Evolutionary conservation across 2,113 vertebrate genomes (phyloP).

Genomic region (Leucopternis melanops): DNA sequence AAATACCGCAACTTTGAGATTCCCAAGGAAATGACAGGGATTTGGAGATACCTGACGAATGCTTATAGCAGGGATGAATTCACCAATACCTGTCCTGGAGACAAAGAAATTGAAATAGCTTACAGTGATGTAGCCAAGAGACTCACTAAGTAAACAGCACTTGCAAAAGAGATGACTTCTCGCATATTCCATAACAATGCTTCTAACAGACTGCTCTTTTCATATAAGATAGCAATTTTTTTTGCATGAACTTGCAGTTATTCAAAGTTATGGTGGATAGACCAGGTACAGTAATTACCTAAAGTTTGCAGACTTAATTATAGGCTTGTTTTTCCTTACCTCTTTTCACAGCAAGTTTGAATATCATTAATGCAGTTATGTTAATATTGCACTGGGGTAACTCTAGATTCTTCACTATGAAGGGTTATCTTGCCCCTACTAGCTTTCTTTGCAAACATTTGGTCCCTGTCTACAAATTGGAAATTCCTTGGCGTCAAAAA

Average conservation of each 20-base stretch:
- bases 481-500: no score
- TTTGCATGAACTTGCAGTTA: slow-evolving; percentile 72
- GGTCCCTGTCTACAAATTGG: not conserved
- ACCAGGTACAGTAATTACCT: slow-evolving; percentile 65
- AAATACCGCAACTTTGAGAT: slow-evolving; percentile 96
- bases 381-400: not conserved
- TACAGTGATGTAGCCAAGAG: slow-evolving; percentile 96
- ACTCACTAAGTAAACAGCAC: slow-evolving; percentile 85
- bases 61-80: slow-evolving; percentile 94
- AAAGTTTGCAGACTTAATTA: slow-evolving; percentile 53
- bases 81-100: slow-evolving; percentile 97
- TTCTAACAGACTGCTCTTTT: slow-evolving; percentile 74
- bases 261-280: slow-evolving; percentile 64
- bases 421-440: not conserved
- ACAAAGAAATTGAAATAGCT: slow-evolving; percentile 96
- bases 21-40: slow-evolving; percentile 87
- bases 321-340: not conserved
- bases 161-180: not conserved
- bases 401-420: not conserved
- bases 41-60: slow-evolving; percentile 94
- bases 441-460: not conserved
- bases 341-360: not conserved
- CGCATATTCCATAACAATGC: slow-evolving; percentile 59
- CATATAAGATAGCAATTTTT: slow-evolving; percentile 60
- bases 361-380: not conserved